Base-by-base conservation (phyloP, 2,797 vertebrate genomes). In the Coreius guichenoti region DNA sequence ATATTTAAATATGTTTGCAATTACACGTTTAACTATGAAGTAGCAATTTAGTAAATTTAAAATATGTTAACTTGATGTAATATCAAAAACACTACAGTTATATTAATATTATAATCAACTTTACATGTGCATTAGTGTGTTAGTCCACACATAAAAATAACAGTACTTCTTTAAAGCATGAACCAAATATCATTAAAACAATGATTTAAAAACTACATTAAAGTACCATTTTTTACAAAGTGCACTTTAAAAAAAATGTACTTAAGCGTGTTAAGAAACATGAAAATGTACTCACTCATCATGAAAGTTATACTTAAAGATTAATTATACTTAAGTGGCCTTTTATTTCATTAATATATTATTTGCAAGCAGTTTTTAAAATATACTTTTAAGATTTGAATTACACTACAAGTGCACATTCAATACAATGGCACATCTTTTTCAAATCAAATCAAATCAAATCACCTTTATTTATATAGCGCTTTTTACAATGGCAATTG, bases 51-150 rank as follows among this genome's bases (percentile, higher is more conserved):
- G 56, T 61, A n/a, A 9, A 58, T 58, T 23, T 12, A 2, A 61
- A 61, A 61, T 58, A 58, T 26, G 11, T 61, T n/a, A 61, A 26
- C 4, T 61, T 61, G 13, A 19, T 19, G 4, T 49, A 29, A 19
- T 72, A 45, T 45, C 0, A 68, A 68, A 68, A 16, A 68, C 31
- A 36, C 33, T 36, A 69, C 33, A 12, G 33, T 8, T 36, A 36
- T 39, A 39, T 21, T 43, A 21, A 36, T 36, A 68, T 21, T 69
- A 70, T 39, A 43, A 43, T 70, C 5, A 70, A n/a, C 21, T 7
- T 70, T 43, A n/a, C 68, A 70, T n/a, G 36, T 73, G 43, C 43
- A 29, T 73, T 73, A 73, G n/a, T 47, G 47, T 47, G n/a, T 70
- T 47, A 47, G 70, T 26, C 8, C 29, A 73, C 8, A 23, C 49